phyloP scores from a whole-genome alignment of 2,888 invertebrate genomes.

The Flexamia atlantica region DNA sequence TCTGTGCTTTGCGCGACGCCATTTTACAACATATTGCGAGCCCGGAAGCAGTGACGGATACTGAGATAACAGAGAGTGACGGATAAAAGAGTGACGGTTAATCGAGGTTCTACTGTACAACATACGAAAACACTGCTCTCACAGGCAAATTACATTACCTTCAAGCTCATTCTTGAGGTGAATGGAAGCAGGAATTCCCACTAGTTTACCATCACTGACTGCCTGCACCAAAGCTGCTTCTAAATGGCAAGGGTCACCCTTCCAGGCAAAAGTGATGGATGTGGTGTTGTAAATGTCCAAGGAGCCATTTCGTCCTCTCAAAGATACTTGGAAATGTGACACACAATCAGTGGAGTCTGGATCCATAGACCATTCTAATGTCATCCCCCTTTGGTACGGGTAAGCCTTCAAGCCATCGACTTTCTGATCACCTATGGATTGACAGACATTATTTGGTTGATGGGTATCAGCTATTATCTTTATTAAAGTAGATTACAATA shows the following conservation, averaged over 20 bases:
- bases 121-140: no score
- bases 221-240: not conserved
- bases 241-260: not conserved
- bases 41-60: no score
- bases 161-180: not conserved
- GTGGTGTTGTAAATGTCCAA: not conserved
- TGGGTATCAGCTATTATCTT: no score
- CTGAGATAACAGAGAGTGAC: no score
- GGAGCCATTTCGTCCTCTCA: not conserved
- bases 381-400: not conserved
- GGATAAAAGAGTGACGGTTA: no score
- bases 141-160: conserved; percentile 3
- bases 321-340: not conserved
- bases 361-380: not conserved
- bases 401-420: not conserved
- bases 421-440: not conserved
- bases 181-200: not conserved
- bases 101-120: no score
- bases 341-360: not conserved
- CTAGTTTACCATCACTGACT: not conserved
- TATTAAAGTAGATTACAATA: not conserved
- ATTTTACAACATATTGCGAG: no score
- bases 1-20: no score
- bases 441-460: not conserved
- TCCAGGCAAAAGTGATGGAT: not conserved